Base-by-base conservation (phyloP, 1,140 invertebrate species). In the Ips typographus region DNA sequence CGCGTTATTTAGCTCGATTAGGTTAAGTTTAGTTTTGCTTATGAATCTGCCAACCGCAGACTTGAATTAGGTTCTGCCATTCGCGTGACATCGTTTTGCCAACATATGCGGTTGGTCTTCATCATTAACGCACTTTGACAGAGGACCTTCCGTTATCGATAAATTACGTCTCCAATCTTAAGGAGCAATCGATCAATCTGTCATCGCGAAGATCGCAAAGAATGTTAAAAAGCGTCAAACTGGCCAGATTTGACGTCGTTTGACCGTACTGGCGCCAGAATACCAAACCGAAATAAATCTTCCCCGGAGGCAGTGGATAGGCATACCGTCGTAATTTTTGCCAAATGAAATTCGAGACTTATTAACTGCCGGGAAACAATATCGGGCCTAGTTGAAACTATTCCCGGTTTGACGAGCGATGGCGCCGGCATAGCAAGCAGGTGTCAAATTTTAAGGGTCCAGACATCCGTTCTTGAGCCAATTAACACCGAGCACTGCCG, bases 391-490 rank as follows among this genome's bases (percentile, higher is more conserved):
- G 52, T 22, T 38, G 44, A 47, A 47, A 47, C 4, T 47, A n/a
- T 55, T 55, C 52, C 40, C n/a, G 51, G 4, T 65, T 44, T 55
- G 40, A 59, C 43, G 65, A 66, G 65, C 51, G 65, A 47, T 66
- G 65, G 65, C 65, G 65, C 65, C 65, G 40, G 42, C 59, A 38
- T 49, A 51, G 39, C 36, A 49, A 56, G 56, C 65, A 66, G 65
- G 65, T 66, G 65, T 66, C 65, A 66, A 59, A 58, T 66, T 58
- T 66, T 66, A 66, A 66, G 65, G 65, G 56, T 44, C 65, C 7
- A 49, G 59, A 66, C 65, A 66, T 66, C 65, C 65, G 63, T 63
- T 63, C 44, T 39, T 51, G 55, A 4, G 38, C 65, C 65, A 66
- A 66, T 66, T 66, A 66, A 66, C 63, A 43, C 4, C 53, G 5